A percentile compares a stretch with the other conserved stretches of the same genome.
phyloP scores from a whole-genome alignment of 2,113 vertebrate species.

The Ursus arctos region DNA sequence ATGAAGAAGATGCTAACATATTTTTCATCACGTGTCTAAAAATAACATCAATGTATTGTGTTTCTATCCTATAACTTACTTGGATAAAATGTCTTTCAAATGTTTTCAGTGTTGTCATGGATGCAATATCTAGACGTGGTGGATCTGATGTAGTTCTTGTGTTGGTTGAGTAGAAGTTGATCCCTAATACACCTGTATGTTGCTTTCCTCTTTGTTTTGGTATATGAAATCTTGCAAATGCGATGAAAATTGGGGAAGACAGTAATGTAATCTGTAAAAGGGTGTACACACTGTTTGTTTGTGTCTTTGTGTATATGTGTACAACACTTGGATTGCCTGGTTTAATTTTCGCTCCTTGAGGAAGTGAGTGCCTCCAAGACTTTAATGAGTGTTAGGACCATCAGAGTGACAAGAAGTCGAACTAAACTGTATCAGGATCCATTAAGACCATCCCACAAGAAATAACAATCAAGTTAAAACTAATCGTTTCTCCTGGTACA shows the following conservation, averaged over 20 bases:
- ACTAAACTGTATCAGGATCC: neutral
- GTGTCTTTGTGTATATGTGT: neutral
- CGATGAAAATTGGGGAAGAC: neutral
- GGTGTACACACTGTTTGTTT: neutral
- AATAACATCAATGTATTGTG: conserved; percentile 67
- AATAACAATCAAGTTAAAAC: neutral
- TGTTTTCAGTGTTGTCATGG: conserved; percentile 65
- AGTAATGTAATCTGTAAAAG: neutral
- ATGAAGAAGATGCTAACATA: conserved; percentile 69
- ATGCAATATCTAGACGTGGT: conserved; percentile 59
- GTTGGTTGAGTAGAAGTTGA: conserved; percentile 54
- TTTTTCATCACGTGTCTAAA: conserved; percentile 71
- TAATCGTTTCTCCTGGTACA: neutral
- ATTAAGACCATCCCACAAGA: neutral
- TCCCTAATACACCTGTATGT: conserved; percentile 58
- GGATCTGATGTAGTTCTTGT: conserved; percentile 65
- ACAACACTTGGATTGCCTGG: neutral
- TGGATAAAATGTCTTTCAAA: conserved; percentile 78
- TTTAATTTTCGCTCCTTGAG: conserved; percentile 35
- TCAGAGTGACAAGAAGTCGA: neutral
- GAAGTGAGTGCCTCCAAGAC: neutral
- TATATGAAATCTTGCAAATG: conserved; percentile 2
- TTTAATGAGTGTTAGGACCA: neutral
- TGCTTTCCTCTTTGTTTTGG: conserved; percentile 59
- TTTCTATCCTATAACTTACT: conserved; percentile 75